Base-by-base conservation (phyloP, 1,140 invertebrate species). In the Babylonia areolata region DNA sequence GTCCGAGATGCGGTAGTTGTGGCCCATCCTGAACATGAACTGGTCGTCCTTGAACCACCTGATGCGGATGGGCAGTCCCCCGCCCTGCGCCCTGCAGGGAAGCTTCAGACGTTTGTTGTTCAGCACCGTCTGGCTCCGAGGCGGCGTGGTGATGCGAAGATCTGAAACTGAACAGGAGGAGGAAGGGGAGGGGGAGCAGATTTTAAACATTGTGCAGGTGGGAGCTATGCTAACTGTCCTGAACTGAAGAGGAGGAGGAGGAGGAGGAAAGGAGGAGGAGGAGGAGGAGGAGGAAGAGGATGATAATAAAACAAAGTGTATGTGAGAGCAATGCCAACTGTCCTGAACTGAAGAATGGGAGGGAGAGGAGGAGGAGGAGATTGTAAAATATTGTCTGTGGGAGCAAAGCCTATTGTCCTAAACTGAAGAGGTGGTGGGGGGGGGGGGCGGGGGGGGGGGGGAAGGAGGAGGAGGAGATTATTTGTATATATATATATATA, bases 31-130 rank as follows among this genome's bases (percentile, higher is more conserved):
- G 31, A 71, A 81, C 87, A 90, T 86, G 69, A 82, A 71, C 39
- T 79, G 37, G 33, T 73, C 84, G 64, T 90, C 85, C 77, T 90
- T 88, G 75, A 89, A 92, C 92, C 94, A 94, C 35, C 89, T 91
- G 39, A 94, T 92, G 17, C 91, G 64, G 20, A 92, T 91, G 12
- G 91, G 89, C 0, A 91, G 92, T 77, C 92, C 90, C 28, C 93
- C 93, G 28, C 90, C 89, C 78, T 84, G 69, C 0, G 93, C 93
- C 46, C 87, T 85, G 87, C 89, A 90, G 71, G 86, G 89, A 75
- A 90, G 81, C 31, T 79, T 77, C 2, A 89, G 69, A 1, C 89
- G 84, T 9, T 82, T 85, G 51, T 88, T 75, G 81, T 90, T 79
- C 73, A 90, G 69, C 28, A 90, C 88, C 3, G 89, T 90, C 35